Percentiles rank a stretch among this genome's conserved stretches.
These are phyloP conservation scores for Drosophila subobscura DNA, from an alignment of 1,140 invertebrate species.

Conservation along the genomic window DNA sequence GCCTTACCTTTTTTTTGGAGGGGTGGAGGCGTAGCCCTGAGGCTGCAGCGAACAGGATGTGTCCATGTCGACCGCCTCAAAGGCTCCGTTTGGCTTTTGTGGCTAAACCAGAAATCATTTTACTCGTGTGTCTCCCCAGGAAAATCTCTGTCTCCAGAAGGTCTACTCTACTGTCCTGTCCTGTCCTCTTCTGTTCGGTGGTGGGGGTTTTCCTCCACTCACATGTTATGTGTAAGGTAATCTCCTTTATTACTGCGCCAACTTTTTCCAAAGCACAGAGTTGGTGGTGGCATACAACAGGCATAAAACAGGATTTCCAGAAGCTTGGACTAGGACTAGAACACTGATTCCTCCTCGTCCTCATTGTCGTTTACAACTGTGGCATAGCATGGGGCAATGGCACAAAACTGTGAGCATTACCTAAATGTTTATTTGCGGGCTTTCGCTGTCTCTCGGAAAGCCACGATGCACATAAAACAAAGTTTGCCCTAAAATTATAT, in stretches of 20 bases:
- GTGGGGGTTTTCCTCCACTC: constrained; percentile 19
- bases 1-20: constrained; percentile 14
- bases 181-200: not conserved
- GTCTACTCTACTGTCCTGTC: not conserved
- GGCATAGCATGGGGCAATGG: constrained; percentile 63
- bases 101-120: constrained; percentile 56
- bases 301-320: constrained; percentile 71
- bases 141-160: constrained; percentile 1
- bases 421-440: constrained; percentile 73
- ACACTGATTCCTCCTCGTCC: constrained; percentile 9
- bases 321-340: constrained; percentile 10
- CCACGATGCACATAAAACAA: constrained; percentile 69
- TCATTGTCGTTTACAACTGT: constrained; percentile 64
- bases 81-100: constrained; percentile 46
- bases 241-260: constrained; percentile 81
- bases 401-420: constrained; percentile 71
- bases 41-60: constrained; percentile 30
- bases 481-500: constrained; percentile 69
- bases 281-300: not conserved
- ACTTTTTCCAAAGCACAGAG: constrained; percentile 55
- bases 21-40: not conserved
- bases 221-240: constrained; percentile 77
- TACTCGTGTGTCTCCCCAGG: constrained; percentile 7
- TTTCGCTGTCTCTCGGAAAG: constrained; percentile 22
- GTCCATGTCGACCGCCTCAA: constrained; percentile 43